Percentiles rank a stretch among this genome's conserved stretches.
phyloP scores from a whole-genome alignment of 2,113 vertebrate genomes.

The Balaeniceps rex region DNA sequence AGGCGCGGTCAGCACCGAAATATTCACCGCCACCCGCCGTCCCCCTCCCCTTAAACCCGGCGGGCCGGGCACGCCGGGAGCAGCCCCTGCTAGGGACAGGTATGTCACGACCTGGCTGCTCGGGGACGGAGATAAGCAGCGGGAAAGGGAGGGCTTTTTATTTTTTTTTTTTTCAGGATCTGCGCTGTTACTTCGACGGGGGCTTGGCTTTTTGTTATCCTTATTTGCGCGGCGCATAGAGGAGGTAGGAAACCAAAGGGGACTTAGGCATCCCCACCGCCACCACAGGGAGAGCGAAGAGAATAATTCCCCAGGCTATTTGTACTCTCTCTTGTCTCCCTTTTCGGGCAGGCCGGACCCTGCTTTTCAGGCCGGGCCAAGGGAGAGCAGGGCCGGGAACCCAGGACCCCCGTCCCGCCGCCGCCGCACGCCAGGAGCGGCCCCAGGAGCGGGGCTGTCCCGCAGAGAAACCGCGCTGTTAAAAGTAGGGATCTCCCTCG shows the following conservation, averaged over 20 bases:
- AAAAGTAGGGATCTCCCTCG: not conserved
- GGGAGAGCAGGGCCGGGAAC: not conserved
- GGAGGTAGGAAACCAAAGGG: not conserved
- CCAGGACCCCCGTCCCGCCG: not conserved
- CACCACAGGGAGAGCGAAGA: not conserved
- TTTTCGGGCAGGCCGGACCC: not conserved
- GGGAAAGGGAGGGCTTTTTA: not conserved
- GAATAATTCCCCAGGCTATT: not conserved
- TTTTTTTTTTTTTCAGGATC: not conserved
- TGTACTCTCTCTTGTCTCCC: not conserved
- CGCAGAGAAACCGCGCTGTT: not conserved
- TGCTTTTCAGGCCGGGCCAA: not conserved
- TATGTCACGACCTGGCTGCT: not conserved
- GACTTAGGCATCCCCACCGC: not conserved
- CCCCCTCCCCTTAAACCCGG: not conserved
- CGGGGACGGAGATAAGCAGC: not conserved
- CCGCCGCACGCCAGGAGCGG: not conserved
- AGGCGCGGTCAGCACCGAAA: not conserved
- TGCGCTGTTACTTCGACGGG: not conserved
- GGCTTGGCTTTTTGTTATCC: not conserved
- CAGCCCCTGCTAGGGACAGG: not conserved
- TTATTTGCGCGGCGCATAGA: not conserved
- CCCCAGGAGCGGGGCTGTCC: not conserved
- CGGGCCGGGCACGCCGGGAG: not conserved
- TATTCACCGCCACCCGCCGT: not conserved